phyloP scores from a whole-genome alignment of 2,113 vertebrate genomes.

The Dendropsophus ebraccatus region DNA sequence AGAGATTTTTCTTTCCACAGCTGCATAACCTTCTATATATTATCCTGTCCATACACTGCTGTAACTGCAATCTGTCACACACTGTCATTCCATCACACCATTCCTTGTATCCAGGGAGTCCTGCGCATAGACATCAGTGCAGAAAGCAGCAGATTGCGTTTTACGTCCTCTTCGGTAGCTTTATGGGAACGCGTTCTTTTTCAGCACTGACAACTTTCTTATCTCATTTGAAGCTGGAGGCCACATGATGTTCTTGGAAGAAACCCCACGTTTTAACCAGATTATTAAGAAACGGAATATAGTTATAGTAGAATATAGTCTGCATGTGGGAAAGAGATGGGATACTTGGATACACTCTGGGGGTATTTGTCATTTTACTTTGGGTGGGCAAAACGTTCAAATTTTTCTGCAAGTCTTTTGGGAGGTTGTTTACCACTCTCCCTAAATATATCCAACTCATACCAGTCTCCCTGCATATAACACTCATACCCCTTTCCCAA shows the following conservation, averaged over 20 bases:
- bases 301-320: neutral
- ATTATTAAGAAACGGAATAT: neutral
- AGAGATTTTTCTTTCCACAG: too few relatives aligned
- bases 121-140: neutral
- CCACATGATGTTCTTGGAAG: constrained; percentile 14
- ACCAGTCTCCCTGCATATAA: too few relatives aligned
- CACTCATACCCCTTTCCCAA: too few relatives aligned
- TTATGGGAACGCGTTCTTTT: neutral
- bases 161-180: neutral
- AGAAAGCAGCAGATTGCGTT: neutral
- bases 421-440: too few relatives aligned
- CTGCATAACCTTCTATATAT: too few relatives aligned
- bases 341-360: neutral
- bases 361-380: too few relatives aligned
- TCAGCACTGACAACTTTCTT: neutral
- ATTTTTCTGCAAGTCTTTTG: too few relatives aligned
- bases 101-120: neutral
- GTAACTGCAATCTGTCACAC: neutral
- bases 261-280: neutral
- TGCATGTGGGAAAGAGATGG: neutral
- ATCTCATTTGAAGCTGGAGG: constrained; percentile 1
- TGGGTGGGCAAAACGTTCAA: too few relatives aligned
- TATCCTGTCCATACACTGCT: too few relatives aligned
- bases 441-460: too few relatives aligned
- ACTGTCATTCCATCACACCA: too few relatives aligned